Evolutionary conservation across 37 sponge, comb jelly and placozoan genomes (phyloP), one percentile per base, ranked within the genome.

Genomic region (Hormiphora californensis): DNA sequence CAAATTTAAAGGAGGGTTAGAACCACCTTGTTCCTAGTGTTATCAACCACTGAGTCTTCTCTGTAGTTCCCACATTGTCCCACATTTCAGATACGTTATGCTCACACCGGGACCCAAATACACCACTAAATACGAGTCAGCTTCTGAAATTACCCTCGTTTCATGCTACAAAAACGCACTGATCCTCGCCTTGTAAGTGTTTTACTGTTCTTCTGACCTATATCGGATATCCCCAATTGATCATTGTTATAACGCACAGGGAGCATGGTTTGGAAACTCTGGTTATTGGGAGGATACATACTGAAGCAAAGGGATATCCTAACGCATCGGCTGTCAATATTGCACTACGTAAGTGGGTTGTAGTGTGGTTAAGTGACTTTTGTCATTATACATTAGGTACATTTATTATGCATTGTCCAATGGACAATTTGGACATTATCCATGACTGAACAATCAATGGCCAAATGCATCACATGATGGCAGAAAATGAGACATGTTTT

Each of bases 341-440:
- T 11, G 81, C 81, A n/a, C 81, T 73, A n/a, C 40, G 81, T 73
- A 21, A 73, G 81, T 73, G n/a, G n/a, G n/a, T n/a, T n/a, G n/a
- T n/a, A n/a, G n/a, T n/a, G n/a, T n/a, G n/a, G n/a, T n/a, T n/a
- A n/a, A n/a, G n/a, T n/a, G n/a, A n/a, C n/a, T n/a, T n/a, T n/a
- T n/a, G n/a, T 15, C 53, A 49, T 49, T 9, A 49, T 49, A 49
- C 12, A 49, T 17, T 49, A 17, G 53, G 44, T 7, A 35, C 3
- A 7, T 65, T 32, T 65, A 7, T 19, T 3, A 65, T 65, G 5
- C 9, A 7, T 8, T 33, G 7, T 27, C 38, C 1, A 33, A 39
- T 32, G 21, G 19, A 35, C 36, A 5, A 3, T 5, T 65, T 65
- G n/a, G n/a, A n/a, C n/a, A n/a, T n/a, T n/a, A n/a, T n/a, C n/a